phyloP scores from a whole-genome alignment of 2,797 vertebrate genomes.

The Ctenosaura bakeri region DNA sequence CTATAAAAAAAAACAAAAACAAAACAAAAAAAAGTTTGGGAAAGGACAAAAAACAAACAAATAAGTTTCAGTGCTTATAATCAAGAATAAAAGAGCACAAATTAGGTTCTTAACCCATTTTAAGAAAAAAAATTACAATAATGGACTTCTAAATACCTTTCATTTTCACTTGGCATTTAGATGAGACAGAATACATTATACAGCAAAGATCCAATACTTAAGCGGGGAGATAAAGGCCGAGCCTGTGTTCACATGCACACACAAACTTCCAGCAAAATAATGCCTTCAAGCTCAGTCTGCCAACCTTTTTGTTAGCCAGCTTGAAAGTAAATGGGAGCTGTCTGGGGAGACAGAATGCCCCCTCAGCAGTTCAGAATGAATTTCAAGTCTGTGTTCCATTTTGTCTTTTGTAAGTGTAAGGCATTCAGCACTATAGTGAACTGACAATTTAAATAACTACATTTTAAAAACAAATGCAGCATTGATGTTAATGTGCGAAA shows the following conservation, averaged over 20 bases:
- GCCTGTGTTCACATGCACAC: conserved; percentile 51
- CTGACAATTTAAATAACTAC: conserved; percentile 86
- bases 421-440: conserved; percentile 81
- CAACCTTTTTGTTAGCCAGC: conserved; percentile 79
- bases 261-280: conserved; percentile 69
- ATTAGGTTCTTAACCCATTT: conserved; percentile 49
- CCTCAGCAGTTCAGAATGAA: conserved; percentile 83
- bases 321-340: conserved; percentile 82
- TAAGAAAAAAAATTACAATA: conserved; percentile 29
- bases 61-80: conserved; percentile 35
- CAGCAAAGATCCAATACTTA: conserved; percentile 32
- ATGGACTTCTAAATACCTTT: conserved; percentile 25
- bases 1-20: not conserved
- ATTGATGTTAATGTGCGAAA: conserved; percentile 92
- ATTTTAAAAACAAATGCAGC: conserved; percentile 85
- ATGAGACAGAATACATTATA: conserved; percentile 59
- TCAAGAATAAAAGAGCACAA: conserved; percentile 25
- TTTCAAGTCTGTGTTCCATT: conserved; percentile 82
- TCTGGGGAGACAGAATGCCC: conserved; percentile 78
- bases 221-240: conserved; percentile 38
- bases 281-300: conserved; percentile 70
- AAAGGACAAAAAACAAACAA: not conserved
- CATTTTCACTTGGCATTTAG: conserved; percentile 34
- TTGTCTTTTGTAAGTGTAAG: conserved; percentile 84
- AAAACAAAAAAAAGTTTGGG: not conserved